A percentile compares a stretch with the other conserved stretches of the same genome.
These are phyloP conservation scores for Nothobranchius kuhntae DNA, from an alignment of 2,113 vertebrate genomes.

Conservation along the genomic window DNA sequence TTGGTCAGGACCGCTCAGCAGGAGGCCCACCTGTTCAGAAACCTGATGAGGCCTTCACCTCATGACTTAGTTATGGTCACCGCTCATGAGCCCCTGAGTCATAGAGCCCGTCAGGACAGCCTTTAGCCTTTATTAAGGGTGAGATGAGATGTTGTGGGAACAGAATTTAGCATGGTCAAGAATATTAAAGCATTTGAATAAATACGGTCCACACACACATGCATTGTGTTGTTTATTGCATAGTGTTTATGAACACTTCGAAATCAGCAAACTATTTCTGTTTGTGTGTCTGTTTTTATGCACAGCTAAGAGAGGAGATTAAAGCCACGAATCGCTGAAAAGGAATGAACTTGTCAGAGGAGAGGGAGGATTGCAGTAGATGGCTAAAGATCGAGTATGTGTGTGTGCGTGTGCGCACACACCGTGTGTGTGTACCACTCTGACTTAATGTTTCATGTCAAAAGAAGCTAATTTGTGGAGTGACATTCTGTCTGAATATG, in stretches of 20 bases:
- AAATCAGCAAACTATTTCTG: slow-evolving; percentile 13
- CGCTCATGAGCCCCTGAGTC: not conserved
- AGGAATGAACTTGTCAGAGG: slow-evolving; percentile 45
- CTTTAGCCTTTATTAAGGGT: not conserved
- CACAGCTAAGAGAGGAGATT: slow-evolving; percentile 39
- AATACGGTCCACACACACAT: not conserved
- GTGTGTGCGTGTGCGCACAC: not conserved
- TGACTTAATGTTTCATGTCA: slow-evolving; percentile 5
- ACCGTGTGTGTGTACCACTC: no score
- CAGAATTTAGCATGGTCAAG: not conserved
- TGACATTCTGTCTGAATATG: slow-evolving; percentile 15
- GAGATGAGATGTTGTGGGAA: not conserved
- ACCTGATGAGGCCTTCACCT: slow-evolving; percentile 33
- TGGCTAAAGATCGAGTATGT: slow-evolving; percentile 32
- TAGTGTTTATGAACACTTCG: slow-evolving; percentile 4
- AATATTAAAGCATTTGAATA: not conserved
- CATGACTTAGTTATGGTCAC: slow-evolving; percentile 8
- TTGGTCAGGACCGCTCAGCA: slow-evolving; percentile 7
- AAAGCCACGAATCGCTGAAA: slow-evolving; percentile 53
- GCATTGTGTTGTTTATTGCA: not conserved
- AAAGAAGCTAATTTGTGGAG: slow-evolving; percentile 10
- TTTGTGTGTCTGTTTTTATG: slow-evolving; percentile 28
- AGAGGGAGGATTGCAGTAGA: slow-evolving; percentile 2
- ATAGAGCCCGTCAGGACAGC: not conserved
- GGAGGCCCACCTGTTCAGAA: slow-evolving; percentile 8